These are phyloP conservation scores for Scalopus aquaticus DNA, from an alignment of 2,113 vertebrate genomes.

Conservation along the genomic window DNA sequence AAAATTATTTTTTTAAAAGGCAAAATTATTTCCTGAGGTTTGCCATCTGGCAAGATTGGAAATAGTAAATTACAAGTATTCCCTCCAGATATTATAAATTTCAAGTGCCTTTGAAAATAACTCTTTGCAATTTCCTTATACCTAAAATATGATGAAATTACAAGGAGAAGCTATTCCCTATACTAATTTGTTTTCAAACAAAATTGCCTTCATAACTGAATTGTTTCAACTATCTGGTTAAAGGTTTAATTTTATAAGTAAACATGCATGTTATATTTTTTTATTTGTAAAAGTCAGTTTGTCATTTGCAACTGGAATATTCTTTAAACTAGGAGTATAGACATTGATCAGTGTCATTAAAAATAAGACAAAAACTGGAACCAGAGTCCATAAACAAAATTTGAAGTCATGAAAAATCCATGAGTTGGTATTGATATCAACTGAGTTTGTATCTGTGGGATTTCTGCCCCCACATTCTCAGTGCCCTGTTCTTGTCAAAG, in stretches of 20 bases:
- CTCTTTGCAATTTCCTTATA: neutral
- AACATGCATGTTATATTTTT: neutral
- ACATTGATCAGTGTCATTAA: neutral
- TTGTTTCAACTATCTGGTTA: neutral
- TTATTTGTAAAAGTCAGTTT: neutral
- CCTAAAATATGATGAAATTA: neutral
- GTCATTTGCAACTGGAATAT: neutral
- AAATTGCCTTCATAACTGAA: neutral
- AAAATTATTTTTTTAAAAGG: neutral
- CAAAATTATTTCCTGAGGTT: slow-evolving; percentile 23
- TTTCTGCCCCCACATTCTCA: neutral
- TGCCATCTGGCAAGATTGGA: neutral
- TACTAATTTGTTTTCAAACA: slow-evolving; percentile 16
- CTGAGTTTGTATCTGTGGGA: neutral
- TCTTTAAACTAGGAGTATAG: neutral
- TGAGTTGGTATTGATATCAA: neutral
- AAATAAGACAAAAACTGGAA: neutral
- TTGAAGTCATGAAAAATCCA: neutral
- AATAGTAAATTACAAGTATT: slow-evolving; percentile 35
- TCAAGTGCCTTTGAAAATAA: slow-evolving; percentile 2
- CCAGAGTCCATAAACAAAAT: neutral
- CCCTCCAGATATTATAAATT: slow-evolving; percentile 9
- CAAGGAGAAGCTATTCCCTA: neutral
- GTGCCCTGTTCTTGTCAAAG: neutral
- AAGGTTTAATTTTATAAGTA: neutral